A percentile compares a stretch with the other conserved stretches of the same genome.
These are phyloP conservation scores for Lasioglossum vierecki DNA, from an alignment of 2,888 invertebrate genomes.

Conservation along the genomic window DNA sequence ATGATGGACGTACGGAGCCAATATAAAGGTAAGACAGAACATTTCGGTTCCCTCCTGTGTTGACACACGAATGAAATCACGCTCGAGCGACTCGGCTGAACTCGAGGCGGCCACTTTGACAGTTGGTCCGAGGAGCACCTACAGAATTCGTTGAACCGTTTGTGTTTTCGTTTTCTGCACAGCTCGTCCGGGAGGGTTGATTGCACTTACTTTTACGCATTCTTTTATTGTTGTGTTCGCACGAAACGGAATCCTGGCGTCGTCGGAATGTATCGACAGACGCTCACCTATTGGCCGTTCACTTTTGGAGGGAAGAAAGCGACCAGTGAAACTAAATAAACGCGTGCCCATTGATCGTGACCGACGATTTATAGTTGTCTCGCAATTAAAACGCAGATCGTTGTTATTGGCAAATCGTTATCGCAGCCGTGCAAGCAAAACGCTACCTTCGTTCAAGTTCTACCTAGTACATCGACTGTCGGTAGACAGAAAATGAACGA, in stretches of 20 bases:
- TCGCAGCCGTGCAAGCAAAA: neutral
- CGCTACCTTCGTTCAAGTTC: neutral
- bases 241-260: neutral
- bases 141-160: conserved; percentile 40
- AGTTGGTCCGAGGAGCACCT: conserved; percentile 20
- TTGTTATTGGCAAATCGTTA: neutral
- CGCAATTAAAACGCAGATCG: neutral
- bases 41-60: neutral
- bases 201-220: neutral
- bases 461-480: neutral
- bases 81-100: neutral
- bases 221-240: neutral
- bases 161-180: conserved; percentile 19
- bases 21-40: conserved; percentile 73
- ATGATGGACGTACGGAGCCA: conserved; percentile 74
- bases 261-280: conserved; percentile 17
- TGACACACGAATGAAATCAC: conserved; percentile 24
- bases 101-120: conserved; percentile 31
- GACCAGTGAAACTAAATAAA: conserved; percentile 45
- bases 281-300: conserved; percentile 23
- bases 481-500: conserved; percentile 22
- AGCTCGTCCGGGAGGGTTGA: conserved; percentile 11
- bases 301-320: conserved; percentile 53
- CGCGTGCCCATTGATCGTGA: conserved; percentile 30
- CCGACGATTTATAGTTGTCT: conserved; percentile 9